Evolutionary conservation across 2,888 invertebrate species (phyloP), one percentile per base, ranked within the genome.

Genomic region (Yponomeuta plumbellus): DNA sequence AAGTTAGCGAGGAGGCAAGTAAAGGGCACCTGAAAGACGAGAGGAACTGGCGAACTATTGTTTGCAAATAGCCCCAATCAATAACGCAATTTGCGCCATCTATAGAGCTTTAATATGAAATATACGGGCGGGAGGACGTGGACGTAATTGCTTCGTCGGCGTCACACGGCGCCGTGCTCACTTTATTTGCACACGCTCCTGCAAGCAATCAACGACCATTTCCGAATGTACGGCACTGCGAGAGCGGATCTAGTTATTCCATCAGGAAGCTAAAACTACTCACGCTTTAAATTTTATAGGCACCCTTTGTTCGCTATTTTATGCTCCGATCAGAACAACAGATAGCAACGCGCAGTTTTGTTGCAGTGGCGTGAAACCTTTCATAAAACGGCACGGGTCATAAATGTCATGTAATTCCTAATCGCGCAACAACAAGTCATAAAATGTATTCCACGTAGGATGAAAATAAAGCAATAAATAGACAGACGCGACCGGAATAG

Each of bases 141-240:
- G 44, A 2, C 44, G 11, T 52, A 52, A 52, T 52, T 52, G 44
- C 44, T 13, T 17, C 44, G 44, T 13, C 44, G 44, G 34, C 34
- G 34, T 34, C 34, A 68, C 34, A 56, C 56, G 66, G 71, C 63
- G 67, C 69, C 70, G 71, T 68, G 68, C 73, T 71, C 70, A 66
- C 74, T 73, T 75, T 75, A 76, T 75, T 76, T 73, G 71, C 72
- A 59, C 67, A 59, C 72, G 73, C 73, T 72, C 68, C 71, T 69
- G 70, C 72, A 74, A 17, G 81, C 84, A 86, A 85, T 87, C 84
- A 87, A 81, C 74, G 79, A 81, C 83, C 83, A 88, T 88, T 86
- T 89, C 88, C 89, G 84, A 82, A 80, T 76, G 75, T 59, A 22
- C 59, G 59, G 23, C 59, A 59, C 17, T 17, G 13, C 44, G 17